phyloP scores from a whole-genome alignment of 2,797 vertebrate species.

The Melanotaenia parkinsoni region DNA sequence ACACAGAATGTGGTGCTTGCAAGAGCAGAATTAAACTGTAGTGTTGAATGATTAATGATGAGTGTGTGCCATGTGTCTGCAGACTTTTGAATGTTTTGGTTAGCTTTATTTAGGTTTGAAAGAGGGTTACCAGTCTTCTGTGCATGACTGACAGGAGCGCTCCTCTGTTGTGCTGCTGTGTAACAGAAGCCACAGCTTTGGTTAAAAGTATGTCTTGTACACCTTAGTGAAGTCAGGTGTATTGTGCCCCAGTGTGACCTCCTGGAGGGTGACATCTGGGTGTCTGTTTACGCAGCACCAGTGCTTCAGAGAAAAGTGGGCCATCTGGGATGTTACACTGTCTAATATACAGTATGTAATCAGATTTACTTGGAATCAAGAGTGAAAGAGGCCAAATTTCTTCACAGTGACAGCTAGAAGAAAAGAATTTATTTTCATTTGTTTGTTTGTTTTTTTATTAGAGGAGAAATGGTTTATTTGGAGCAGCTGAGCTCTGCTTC shows the following conservation, averaged over 20 bases:
- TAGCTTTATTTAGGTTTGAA: slow-evolving; percentile 43
- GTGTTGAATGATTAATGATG: slow-evolving; percentile 67
- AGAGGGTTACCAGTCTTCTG: slow-evolving; percentile 29
- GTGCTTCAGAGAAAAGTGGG: slow-evolving; percentile 68
- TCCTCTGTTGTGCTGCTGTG: slow-evolving; percentile 19
- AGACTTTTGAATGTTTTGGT: slow-evolving; percentile 55
- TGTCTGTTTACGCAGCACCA: slow-evolving; percentile 74
- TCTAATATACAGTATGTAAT: slow-evolving; percentile 47
- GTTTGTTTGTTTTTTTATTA: background rate
- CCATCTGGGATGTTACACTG: slow-evolving; percentile 57
- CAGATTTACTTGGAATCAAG: slow-evolving; percentile 30
- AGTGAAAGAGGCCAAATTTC: slow-evolving; percentile 18
- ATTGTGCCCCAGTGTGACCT: slow-evolving; percentile 65
- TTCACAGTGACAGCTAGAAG: background rate
- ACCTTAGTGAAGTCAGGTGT: slow-evolving; percentile 53
- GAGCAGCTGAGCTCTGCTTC: background rate
- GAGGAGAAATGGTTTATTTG: background rate
- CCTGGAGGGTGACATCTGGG: slow-evolving; percentile 74
- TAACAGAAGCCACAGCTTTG: slow-evolving; percentile 46
- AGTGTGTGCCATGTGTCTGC: slow-evolving; percentile 52
- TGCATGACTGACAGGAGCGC: slow-evolving; percentile 22
- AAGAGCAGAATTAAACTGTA: slow-evolving; percentile 55
- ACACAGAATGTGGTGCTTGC: slow-evolving; percentile 57
- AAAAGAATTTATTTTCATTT: background rate
- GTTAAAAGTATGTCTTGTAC: slow-evolving; percentile 46